These are phyloP conservation scores for Noctua janthe DNA, from an alignment of 2,888 invertebrate genomes.

Conservation along the genomic window DNA sequence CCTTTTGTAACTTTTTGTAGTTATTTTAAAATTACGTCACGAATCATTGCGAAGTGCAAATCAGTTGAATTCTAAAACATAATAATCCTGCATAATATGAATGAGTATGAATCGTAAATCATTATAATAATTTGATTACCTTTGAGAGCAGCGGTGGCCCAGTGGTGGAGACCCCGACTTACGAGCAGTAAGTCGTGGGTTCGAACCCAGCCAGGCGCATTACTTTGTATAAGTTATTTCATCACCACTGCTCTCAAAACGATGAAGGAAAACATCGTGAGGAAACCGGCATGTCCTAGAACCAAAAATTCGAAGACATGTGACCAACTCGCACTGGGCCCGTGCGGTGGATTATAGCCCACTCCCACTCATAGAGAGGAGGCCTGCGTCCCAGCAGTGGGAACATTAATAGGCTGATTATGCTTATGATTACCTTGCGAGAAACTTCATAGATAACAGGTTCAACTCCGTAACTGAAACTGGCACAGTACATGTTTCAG, in stretches of 20 bases:
- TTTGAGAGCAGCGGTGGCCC: not conserved
- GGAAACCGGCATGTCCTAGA: too few species aligned
- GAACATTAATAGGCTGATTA: too few species aligned
- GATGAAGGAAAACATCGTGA: too few species aligned
- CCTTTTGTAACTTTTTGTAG: not conserved
- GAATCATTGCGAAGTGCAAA: not conserved
- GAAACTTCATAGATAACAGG: not conserved
- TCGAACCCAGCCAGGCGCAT: too few species aligned
- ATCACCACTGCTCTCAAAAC: too few species aligned
- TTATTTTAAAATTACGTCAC: not conserved
- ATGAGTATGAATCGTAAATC: not conserved
- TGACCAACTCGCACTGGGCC: not conserved
- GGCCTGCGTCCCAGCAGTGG: too few species aligned
- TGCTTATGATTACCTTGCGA: not conserved
- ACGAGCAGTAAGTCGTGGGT: too few species aligned
- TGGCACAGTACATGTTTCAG: too few species aligned
- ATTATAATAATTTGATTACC: not conserved
- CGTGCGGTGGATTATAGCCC: not conserved
- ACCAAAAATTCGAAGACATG: not conserved
- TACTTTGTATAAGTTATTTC: too few species aligned
- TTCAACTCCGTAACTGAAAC: not conserved
- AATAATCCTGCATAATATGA: not conserved
- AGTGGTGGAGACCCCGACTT: not conserved
- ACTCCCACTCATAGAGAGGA: too few species aligned
- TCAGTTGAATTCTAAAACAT: not conserved